Conservation (phyloP, 1,140 invertebrate genomes). For the Listronotus oregonensis region DNA sequence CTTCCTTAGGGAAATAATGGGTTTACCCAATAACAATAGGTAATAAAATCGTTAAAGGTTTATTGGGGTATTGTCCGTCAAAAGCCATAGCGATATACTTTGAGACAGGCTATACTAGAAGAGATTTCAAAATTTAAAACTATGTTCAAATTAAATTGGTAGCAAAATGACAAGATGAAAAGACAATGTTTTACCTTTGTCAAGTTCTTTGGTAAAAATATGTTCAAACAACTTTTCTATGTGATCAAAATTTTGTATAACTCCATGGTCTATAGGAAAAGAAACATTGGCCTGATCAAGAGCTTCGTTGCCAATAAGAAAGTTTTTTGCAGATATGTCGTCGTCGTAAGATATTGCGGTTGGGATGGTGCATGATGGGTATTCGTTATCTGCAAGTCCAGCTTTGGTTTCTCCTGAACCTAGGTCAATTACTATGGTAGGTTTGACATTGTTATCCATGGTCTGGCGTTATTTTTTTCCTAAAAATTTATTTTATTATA, state of each 20-base stretch:
- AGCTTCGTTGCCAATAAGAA: not conserved
- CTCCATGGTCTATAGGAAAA: slow-evolving; percentile 24
- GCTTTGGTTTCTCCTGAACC: slow-evolving; percentile 31
- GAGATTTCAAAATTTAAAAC: too few relatives aligned
- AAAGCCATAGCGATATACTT: too few relatives aligned
- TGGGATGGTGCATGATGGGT: slow-evolving; percentile 21
- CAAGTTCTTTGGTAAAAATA: slow-evolving; percentile 17
- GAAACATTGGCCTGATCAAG: not conserved
- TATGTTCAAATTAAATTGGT: too few relatives aligned
- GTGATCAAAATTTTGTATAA: slow-evolving; percentile 29
- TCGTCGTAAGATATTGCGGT: slow-evolving; percentile 11
- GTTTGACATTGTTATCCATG: slow-evolving; percentile 17
- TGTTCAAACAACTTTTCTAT: slow-evolving; percentile 21
- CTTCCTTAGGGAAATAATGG: too few relatives aligned
- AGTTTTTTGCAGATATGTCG: not conserved
- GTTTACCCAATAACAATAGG: too few relatives aligned
- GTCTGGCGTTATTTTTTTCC: not conserved
- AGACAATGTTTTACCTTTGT: slow-evolving; percentile 12
- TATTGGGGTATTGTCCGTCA: too few relatives aligned
- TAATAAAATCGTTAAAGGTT: too few relatives aligned
- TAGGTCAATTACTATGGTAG: slow-evolving; percentile 25
- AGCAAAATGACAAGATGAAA: too few relatives aligned
- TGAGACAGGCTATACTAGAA: too few relatives aligned
- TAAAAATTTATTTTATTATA: too few relatives aligned
- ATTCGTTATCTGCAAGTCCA: slow-evolving; percentile 25